Evolutionary conservation across 2,888 invertebrate genomes (phyloP), one percentile per base, ranked within the genome.

Genomic region (Scelioninae gen. 2): DNA sequence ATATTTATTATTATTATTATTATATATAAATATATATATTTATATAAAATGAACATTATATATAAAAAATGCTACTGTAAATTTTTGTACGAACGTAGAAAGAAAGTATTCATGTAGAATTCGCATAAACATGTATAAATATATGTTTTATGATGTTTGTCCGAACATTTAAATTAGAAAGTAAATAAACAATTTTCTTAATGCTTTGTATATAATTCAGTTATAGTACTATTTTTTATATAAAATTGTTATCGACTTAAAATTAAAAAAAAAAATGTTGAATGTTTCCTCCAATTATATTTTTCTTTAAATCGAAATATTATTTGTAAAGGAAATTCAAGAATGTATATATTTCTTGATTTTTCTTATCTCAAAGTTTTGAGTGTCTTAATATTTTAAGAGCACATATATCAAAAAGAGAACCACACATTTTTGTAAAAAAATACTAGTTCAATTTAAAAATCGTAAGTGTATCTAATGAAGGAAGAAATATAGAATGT

Each of bases 1-100:
- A 61, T 61, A 39, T 48, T 31, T 10, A 39, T 18, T 18, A 9
- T 9, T 2, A n/a, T 39, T 2, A 16, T 39, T 18, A 16, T 11
- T 7, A 31, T 7, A 31, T 10, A 31, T 7, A 10, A 31, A 9
- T 10, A 31, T 25, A 25, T 25, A 10, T 2, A 31, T 7, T 31
- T 31, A 10, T 7, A 31, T 31, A 31, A 31, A 31, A 31, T 7
- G 6, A 31, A 31, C 31, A 31, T 31, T 31, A 9, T 5, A 10
- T 31, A 31, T 10, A 5, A 10, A 31, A 31, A 9, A 25, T n/a
- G n/a, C n/a, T n/a, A n/a, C n/a, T n/a, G 25, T 25, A 6, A 25
- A 25, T 25, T 25, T 25, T 25, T 25, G 25, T 25, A 25, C n/a
- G n/a, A n/a, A n/a, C n/a, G n/a, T n/a, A n/a, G n/a, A n/a, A n/a